Evolutionary conservation across 1,140 invertebrate genomes (phyloP), one percentile per base, ranked within the genome.

Genomic region (Heliconius nattereri): DNA sequence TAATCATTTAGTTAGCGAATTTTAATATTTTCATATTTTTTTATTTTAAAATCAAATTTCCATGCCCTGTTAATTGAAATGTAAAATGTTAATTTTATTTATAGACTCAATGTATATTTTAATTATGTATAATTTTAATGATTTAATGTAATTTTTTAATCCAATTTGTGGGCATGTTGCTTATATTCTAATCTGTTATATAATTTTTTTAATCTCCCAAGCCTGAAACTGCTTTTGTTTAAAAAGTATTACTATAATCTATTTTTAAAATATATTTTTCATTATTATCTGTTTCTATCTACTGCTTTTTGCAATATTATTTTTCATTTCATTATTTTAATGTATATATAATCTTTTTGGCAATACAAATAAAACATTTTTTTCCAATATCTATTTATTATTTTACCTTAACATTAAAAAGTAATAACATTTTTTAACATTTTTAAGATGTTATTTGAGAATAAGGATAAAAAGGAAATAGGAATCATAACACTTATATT

Each of bases 161-260:
- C 60, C 13, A 26, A 66, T 66, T 66, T 1, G 13, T 13, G 23
- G 60, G 60, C 11, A 66, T 66, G 26, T 66, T 29, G 23, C 60
- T 26, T 66, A 13, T 66, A 26, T 26, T 29, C 60, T 66, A 66
- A 29, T 66, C 60, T 66, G 60, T 66, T 29, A 66, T 66, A 57
- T 66, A 8, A 0, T 8, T n/a, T 23, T 57, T 78, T 73, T 70
- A 75, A 79, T 79, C 71, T 79, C 73, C 45, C 71, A 75, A 71
- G 23, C 20, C 66, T 83, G 83, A 85, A 89, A 88, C 83, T 84
- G 81, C 89, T 91, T 92, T 92, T 91, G 82, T 75, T 83, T 85
- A 75, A 88, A 91, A 91, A 91, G 89, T 86, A 86, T 89, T 90
- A 90, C 80, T 85, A 82, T 75, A 79, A 85, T 78, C 72, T 87